Evolutionary conservation across 2,797 vertebrate genomes (phyloP).

Genomic region (Coregonus ussuriensis): DNA sequence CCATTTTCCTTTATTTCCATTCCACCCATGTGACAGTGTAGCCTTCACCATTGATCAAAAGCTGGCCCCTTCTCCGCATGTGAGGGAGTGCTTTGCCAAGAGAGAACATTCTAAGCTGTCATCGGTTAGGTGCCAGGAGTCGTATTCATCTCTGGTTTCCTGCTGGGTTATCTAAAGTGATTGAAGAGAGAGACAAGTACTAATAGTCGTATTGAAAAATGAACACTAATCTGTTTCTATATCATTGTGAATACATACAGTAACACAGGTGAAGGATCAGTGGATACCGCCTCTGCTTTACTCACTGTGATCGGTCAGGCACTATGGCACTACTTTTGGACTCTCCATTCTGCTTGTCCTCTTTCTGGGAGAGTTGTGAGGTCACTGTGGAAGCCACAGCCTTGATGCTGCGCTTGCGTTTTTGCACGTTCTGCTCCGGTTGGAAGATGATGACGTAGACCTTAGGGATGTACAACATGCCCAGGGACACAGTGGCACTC

Average conservation of each 20-base stretch:
- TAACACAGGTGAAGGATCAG: not conserved
- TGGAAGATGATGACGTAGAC: constrained; percentile 88
- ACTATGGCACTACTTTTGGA: constrained; percentile 61
- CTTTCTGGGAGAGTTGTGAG: constrained; percentile 76
- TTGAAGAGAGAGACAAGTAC: constrained; percentile 13
- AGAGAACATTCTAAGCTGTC: not conserved
- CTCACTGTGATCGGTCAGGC: constrained; percentile 72
- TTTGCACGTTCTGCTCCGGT: constrained; percentile 89
- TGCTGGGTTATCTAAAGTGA: constrained; percentile 71
- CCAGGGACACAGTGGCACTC: constrained; percentile 87
- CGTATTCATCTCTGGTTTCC: not conserved
- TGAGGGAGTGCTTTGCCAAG: constrained; percentile 31
- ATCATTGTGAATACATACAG: constrained; percentile 72
- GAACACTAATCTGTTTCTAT: constrained; percentile 56
- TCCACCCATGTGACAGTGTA: not conserved
- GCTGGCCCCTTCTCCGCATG: not conserved
- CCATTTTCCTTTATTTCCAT: not conserved
- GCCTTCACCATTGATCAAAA: not conserved
- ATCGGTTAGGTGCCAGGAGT: not conserved
- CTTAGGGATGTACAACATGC: constrained; percentile 91
- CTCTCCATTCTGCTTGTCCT: constrained; percentile 78
- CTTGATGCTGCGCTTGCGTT: constrained; percentile 88
- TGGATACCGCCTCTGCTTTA: constrained; percentile 46
- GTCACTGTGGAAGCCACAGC: constrained; percentile 74
- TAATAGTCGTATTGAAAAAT: constrained; percentile 31